These are phyloP conservation scores for Phyllotis vaccarum DNA, from an alignment of 2,797 vertebrate genomes.

Conservation along the genomic window DNA sequence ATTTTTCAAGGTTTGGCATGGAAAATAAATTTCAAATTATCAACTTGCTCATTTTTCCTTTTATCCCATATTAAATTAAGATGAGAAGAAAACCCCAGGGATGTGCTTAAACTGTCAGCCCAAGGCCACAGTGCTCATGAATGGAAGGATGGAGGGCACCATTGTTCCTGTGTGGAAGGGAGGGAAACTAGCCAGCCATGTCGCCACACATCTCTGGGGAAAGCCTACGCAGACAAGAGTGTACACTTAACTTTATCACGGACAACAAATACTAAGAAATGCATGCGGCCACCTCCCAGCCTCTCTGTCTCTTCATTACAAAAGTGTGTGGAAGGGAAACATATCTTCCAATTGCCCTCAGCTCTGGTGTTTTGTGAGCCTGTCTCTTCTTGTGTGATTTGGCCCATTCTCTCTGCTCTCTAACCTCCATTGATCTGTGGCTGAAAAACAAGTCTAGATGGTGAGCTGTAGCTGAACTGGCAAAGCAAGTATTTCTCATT, in stretches of 20 bases:
- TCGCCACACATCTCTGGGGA: background rate
- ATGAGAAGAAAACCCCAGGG: background rate
- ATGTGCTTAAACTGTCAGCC: background rate
- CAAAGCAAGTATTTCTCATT: conserved; percentile 27
- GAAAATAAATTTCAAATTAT: conserved; percentile 29
- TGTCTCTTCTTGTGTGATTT: conserved; percentile 26
- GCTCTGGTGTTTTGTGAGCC: conserved; percentile 39
- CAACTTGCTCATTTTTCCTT: conserved; percentile 10
- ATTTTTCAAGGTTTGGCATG: conserved; percentile 34
- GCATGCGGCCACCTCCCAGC: background rate
- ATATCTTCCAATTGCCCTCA: conserved; percentile 38
- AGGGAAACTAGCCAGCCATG: background rate
- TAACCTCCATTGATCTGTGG: conserved; percentile 12
- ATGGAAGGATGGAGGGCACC: background rate
- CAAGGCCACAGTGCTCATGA: background rate
- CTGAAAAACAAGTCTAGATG: background rate
- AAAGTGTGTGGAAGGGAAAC: conserved; percentile 44
- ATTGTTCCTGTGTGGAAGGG: background rate
- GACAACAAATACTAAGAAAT: background rate
- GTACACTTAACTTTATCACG: background rate
- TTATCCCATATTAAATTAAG: conserved; percentile 36
- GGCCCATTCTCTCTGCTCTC: background rate
- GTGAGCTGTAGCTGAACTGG: background rate
- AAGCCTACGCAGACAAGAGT: background rate
- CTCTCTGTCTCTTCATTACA: conserved; percentile 38